Evolutionary conservation across 2,113 vertebrate species (phyloP).

Genomic region (Brachypteracias leptosomus): DNA sequence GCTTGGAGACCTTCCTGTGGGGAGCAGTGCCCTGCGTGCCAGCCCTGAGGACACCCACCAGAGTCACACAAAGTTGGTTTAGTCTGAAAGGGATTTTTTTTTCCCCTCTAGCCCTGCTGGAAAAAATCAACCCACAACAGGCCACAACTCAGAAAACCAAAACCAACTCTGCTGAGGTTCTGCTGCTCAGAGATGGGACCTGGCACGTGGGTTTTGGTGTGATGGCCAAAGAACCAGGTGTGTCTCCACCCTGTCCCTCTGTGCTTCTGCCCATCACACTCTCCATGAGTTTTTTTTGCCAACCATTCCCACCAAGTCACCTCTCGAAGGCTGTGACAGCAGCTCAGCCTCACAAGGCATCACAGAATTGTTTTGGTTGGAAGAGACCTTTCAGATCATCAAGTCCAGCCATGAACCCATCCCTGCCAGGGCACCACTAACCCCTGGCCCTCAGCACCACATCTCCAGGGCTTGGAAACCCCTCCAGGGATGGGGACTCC

Average conservation of each 20-base stretch:
- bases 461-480: no score
- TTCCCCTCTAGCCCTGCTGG: not conserved
- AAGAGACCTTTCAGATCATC: not conserved
- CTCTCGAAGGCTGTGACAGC: rapidly evolving
- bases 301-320: not conserved
- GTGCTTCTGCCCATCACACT: not conserved
- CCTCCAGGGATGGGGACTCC: no score
- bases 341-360: not conserved
- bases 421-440: not conserved
- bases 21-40: rapidly evolving
- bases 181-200: not conserved
- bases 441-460: not conserved
- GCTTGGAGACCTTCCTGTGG: not conserved
- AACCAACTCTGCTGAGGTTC: not conserved
- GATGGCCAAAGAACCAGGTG: not conserved
- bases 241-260: not conserved
- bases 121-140: not conserved
- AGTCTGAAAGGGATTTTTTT: not conserved
- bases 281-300: rapidly evolving
- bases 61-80: not conserved
- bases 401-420: not conserved
- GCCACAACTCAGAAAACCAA: not conserved
- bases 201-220: rapidly evolving
- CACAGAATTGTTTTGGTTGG: not conserved
- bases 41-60: not conserved